Conservation (phyloP, 2,797 vertebrate species). For the Trachurus trachurus region DNA sequence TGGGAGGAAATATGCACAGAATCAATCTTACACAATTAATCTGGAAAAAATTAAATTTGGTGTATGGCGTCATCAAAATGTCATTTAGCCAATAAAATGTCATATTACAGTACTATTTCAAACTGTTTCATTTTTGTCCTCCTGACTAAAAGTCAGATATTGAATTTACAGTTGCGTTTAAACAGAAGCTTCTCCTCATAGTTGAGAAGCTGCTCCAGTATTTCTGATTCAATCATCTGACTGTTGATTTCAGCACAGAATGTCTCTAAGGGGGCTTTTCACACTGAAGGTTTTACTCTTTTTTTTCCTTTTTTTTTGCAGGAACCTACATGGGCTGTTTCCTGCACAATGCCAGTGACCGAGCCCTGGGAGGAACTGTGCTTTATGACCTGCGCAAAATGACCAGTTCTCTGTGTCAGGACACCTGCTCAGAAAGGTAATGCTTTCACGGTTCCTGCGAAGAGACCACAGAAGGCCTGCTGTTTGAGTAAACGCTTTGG, state of each 20-base stretch:
- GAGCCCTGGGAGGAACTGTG: conserved; percentile 92
- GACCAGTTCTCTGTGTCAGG: conserved; percentile 94
- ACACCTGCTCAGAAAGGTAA: conserved; percentile 96
- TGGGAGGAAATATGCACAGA: not conserved
- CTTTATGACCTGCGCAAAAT: conserved; percentile 97
- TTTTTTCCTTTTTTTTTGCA: conserved; percentile 55
- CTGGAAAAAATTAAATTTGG: not conserved
- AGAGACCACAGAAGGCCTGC: conserved; percentile 72
- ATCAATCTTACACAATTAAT: not conserved
- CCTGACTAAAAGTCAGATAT: not conserved
- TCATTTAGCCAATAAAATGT: conserved; percentile 4
- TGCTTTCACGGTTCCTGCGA: conserved; percentile 43
- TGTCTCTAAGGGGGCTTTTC: not conserved
- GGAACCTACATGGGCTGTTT: conserved; percentile 95
- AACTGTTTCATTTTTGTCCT: not conserved
- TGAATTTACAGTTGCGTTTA: not conserved
- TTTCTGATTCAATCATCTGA: not conserved
- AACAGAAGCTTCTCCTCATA: not conserved
- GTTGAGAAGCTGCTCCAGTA: not conserved
- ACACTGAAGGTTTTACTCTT: conserved; percentile 15
- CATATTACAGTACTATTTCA: not conserved
- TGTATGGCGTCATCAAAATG: not conserved
- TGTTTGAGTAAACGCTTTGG: conserved; percentile 75
- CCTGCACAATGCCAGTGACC: conserved; percentile 88
- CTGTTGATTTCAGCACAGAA: not conserved